Evolutionary conservation across 1,140 invertebrate genomes (phyloP).

Genomic region (Temnothorax curvispinosus): DNA sequence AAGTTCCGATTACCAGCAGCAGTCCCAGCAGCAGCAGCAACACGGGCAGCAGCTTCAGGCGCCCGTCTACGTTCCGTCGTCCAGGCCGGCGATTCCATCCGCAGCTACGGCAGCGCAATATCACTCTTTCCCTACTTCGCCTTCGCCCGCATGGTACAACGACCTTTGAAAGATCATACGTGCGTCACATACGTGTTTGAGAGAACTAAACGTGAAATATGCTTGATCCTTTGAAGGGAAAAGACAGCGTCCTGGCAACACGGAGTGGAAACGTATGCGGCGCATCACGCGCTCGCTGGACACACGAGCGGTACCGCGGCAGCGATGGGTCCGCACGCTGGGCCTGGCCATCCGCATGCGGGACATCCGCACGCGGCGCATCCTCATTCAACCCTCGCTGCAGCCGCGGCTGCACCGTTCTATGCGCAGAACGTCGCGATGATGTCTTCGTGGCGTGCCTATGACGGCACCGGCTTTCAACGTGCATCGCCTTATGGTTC

Average conservation of each 20-base stretch:
- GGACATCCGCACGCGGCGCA: slow-evolving; percentile 83
- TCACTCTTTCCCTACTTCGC: slow-evolving; percentile 82
- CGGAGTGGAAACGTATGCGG: slow-evolving; percentile 83
- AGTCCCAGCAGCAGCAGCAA: slow-evolving; percentile 82
- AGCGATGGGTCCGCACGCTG: slow-evolving; percentile 81
- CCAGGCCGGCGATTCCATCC: slow-evolving; percentile 81
- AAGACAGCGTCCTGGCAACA: slow-evolving; percentile 85
- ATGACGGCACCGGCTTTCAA: slow-evolving; percentile 91
- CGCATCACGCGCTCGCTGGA: slow-evolving; percentile 83
- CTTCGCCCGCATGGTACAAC: slow-evolving; percentile 83
- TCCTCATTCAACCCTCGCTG: slow-evolving; percentile 84
- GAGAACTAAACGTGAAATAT: neutral
- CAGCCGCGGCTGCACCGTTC: slow-evolving; percentile 87
- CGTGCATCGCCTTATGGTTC: slow-evolving; percentile 91
- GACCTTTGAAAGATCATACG: neutral
- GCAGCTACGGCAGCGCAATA: slow-evolving; percentile 83
- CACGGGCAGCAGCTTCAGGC: slow-evolving; percentile 82
- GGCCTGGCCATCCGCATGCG: slow-evolving; percentile 81
- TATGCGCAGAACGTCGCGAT: slow-evolving; percentile 91
- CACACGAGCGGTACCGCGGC: slow-evolving; percentile 80
- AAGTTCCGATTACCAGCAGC: slow-evolving; percentile 83
- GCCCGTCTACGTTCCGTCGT: slow-evolving; percentile 84
- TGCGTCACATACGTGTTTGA: neutral
- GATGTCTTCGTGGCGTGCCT: slow-evolving; percentile 92
- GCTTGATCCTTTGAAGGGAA: slow-evolving; percentile 75